Base-by-base conservation (phyloP, 2,797 vertebrate genomes). In the Anableps anableps region DNA sequence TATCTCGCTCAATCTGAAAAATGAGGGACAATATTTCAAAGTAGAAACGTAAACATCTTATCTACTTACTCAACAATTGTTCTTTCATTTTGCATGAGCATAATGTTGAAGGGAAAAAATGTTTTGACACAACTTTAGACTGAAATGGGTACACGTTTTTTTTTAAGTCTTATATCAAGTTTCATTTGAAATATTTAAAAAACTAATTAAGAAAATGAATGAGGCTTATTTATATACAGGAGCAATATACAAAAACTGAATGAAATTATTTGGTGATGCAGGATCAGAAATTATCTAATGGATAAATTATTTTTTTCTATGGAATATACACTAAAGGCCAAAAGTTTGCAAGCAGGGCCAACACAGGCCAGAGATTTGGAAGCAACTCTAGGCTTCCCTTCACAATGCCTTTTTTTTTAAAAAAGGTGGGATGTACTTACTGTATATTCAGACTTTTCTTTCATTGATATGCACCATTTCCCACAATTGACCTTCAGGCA, bases 1-100 rank as follows among this genome's bases (percentile, higher is more conserved):
- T 97, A 92, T 99, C 98, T 17, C 98, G 95, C 88, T 99, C 98
- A 88, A 98, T 99, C 98, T 99, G 95, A 81, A 93, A 38, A 34
- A 50, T n/a, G 10, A 0, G 29, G 19, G n/a, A 34, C 5, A 36
- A 64, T n/a, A 72, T 0, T 17, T 79, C 16, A 80, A 76, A 53
- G 48, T 29, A 43, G 7, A 76, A 34, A 6, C 41, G 14, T 17
- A 21, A 62, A 17, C 5, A 55, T 66, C 14, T 7, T n/a, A 31
- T 31, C 58, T 43, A 16, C 14, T 6, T 47, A 5, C 2, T 74
- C 72, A 26, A 31, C 66, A 36, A 70, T 23, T 70, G 70, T 71
- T 72, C 47, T 70, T 80, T 74, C 66, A 21, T 0, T 48, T 45
- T 70, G 16, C n/a, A 23, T 4, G 10, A 31, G 31, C 36, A 47